phyloP scores from a whole-genome alignment of 2,113 vertebrate genomes.

The Mormyrus iriodes region DNA sequence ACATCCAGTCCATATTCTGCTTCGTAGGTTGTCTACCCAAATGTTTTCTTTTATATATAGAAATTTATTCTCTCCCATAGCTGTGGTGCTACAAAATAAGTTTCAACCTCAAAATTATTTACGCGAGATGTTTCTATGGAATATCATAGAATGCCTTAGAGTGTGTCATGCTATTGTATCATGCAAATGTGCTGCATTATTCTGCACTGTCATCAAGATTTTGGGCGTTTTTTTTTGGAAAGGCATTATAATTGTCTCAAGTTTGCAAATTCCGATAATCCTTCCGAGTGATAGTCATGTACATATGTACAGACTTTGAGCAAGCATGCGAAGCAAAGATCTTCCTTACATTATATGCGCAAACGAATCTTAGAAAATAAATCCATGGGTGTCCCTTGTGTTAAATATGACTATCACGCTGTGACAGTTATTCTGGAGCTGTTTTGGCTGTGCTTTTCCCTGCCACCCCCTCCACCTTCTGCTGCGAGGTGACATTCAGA shows the following conservation, averaged over 20 bases:
- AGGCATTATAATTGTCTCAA: not conserved
- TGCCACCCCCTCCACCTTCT: not conserved
- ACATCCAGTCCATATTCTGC: not conserved
- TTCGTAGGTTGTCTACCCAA: not conserved
- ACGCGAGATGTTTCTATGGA: not conserved
- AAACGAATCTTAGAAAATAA: not conserved
- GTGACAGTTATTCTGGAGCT: not conserved
- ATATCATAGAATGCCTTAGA: not conserved
- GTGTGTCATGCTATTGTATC: not conserved
- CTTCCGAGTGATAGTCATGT: not conserved
- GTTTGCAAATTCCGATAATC: not conserved
- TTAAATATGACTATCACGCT: not conserved
- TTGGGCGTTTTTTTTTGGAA: not conserved
- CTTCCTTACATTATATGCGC: not conserved
- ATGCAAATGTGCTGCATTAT: not conserved
- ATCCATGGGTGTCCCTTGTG: not conserved
- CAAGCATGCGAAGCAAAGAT: not conserved
- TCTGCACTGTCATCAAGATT: not conserved
- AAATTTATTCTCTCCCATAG: not conserved
- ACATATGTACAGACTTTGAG: not conserved
- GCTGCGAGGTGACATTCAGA: not conserved
- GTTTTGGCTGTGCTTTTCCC: not conserved
- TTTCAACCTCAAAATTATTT: not conserved
- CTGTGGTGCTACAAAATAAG: not conserved
- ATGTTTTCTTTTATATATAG: not conserved